phyloP scores from a whole-genome alignment of 37 sponge, comb jelly and placozoan species.

The Bolinopsis microptera region DNA sequence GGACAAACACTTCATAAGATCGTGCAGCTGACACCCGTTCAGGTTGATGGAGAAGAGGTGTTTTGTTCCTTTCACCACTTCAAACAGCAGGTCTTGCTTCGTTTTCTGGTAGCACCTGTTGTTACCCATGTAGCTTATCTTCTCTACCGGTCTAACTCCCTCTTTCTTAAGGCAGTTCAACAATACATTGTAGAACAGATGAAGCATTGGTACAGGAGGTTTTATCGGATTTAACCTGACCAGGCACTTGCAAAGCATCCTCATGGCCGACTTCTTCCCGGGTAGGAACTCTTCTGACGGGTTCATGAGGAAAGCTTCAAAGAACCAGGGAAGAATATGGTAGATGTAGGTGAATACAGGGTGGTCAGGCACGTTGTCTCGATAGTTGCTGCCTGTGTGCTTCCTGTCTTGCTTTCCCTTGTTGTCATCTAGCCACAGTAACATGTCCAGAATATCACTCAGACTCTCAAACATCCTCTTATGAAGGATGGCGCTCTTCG shows the following conservation, averaged over 20 bases:
- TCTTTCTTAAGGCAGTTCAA: neutral
- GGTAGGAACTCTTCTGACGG: neutral
- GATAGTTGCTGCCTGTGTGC: neutral
- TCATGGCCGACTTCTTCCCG: neutral
- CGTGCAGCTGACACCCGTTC: neutral
- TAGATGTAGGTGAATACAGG: constrained; percentile 8
- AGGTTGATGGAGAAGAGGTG: neutral
- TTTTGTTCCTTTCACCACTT: neutral
- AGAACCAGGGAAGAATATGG: constrained; percentile 42
- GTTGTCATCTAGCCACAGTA: constrained; percentile 42
- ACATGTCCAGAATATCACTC: neutral
- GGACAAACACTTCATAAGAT: neutral
- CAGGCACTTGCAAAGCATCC: constrained; percentile 13
- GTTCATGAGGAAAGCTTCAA: constrained; percentile 3
- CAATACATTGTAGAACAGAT: neutral
- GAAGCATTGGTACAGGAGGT: neutral
- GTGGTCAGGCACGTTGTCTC: neutral
- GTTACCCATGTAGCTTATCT: neutral
- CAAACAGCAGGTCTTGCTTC: neutral
- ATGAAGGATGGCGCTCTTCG: neutral
- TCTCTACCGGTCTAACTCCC: neutral
- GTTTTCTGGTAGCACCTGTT: neutral
- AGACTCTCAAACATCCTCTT: constrained; percentile 5
- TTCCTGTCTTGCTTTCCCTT: neutral
- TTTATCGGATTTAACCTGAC: neutral